These are phyloP conservation scores for Heliconius erato DNA, from an alignment of 2,888 invertebrate genomes.

Conservation along the genomic window DNA sequence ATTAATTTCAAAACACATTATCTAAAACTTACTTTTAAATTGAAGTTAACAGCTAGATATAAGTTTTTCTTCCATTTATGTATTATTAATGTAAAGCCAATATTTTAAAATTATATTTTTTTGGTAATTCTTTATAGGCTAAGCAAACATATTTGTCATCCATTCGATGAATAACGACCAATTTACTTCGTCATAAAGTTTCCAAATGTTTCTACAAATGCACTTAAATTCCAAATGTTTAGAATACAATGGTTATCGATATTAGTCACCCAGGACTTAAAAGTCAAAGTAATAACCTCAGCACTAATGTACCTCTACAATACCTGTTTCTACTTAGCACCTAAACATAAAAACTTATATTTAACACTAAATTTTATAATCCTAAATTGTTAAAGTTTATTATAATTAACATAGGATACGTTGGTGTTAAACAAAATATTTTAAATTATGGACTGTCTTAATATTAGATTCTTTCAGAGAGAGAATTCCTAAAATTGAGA, in stretches of 20 bases:
- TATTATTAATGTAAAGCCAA: background rate
- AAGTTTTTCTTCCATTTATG: background rate
- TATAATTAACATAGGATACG: background rate
- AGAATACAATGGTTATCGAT: constrained; percentile 21
- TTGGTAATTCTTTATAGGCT: constrained; percentile 23
- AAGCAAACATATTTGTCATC: constrained; percentile 40
- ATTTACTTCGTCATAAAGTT: constrained; percentile 36
- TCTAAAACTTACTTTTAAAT: background rate
- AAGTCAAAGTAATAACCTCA: constrained; percentile 28
- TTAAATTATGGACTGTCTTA: background rate
- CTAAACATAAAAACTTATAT: constrained; percentile 20
- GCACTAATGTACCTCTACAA: constrained; percentile 5
- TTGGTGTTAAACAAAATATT: background rate
- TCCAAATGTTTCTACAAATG: constrained; percentile 40
- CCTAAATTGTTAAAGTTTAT: constrained; percentile 11
- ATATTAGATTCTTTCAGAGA: background rate
- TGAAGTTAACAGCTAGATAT: background rate
- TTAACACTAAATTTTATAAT: constrained; percentile 19
- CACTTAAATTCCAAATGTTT: constrained; percentile 30
- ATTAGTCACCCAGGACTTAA: constrained; percentile 26
- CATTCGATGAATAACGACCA: constrained; percentile 37
- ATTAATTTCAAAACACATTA: no score
- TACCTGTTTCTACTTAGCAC: constrained; percentile 29
- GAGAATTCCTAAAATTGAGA: background rate
- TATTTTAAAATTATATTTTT: constrained; percentile 21